Evolutionary conservation across 1,140 invertebrate genomes (phyloP), one percentile per base, ranked within the genome.

Genomic region (Drosophila arizonae): DNA sequence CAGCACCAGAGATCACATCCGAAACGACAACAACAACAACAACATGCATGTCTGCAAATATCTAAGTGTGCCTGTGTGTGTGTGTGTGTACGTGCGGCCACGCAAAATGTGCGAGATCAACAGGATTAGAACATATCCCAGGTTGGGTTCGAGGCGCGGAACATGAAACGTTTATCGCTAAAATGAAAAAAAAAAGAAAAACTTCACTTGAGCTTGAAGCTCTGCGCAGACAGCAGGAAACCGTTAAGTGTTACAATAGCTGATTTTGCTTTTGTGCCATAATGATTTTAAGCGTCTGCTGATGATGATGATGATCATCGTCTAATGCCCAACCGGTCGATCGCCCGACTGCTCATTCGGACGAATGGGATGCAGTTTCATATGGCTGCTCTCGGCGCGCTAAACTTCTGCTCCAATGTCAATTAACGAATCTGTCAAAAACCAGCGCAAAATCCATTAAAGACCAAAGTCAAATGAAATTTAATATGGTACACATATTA

Each of bases 181-280:
- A 1, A 61, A 36, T 6, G 48, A 13, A 2, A 67, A 33, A 33
- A 58, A 5, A 2, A 52, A 13, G 0, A 67, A 24, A 33, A 58
- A 67, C 54, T 57, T 52, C 15, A 50, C 21, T 65, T 11, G 36
- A 50, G 56, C 66, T 54, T 52, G 36, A 26, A 50, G 36, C 55
- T 68, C 61, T 52, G 50, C 33, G 36, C 36, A 56, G 17, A 43
- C 24, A 21, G 41, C 21, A 15, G 46, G 58, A 62, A 78, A 80
- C 84, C 84, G 84, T 88, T 88, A 88, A 88, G 80, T 88, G 72
- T 71, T 81, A 82, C 84, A 88, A 88, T 88, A 80, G 81, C 80
- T 78, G 81, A 77, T 80, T 80, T 88, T 88, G 76, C 79, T 88
- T 82, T 84, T 81, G 84, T 81, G 79, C 72, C 28, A 61, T 41